Percentiles rank a stretch among this genome's conserved stretches.
phyloP scores from a whole-genome alignment of 2,888 invertebrate genomes.

The Caenorhabditis angaria region DNA sequence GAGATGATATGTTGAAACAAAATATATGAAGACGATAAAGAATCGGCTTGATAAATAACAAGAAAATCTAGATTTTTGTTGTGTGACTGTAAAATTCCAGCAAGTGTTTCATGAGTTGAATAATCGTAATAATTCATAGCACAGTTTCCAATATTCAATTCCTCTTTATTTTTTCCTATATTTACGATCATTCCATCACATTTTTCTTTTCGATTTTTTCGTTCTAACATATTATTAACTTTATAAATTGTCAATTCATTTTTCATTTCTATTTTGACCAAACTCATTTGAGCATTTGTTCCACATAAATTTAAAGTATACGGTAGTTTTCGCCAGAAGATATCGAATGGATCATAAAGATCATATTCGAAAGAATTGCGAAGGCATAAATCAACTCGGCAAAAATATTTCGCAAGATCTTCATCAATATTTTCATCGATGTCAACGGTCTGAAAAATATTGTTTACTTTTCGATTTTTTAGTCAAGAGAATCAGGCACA shows the following conservation, averaged over 20 bases:
- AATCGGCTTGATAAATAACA: neutral
- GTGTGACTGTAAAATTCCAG: neutral
- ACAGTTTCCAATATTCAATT: neutral
- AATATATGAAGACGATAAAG: neutral
- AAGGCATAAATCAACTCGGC: neutral
- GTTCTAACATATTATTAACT: neutral
- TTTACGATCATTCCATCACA: neutral
- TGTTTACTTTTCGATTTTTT: no score
- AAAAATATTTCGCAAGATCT: neutral
- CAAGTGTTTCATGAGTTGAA: neutral
- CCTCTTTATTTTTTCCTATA: no score
- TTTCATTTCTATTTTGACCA: neutral
- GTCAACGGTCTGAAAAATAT: neutral
- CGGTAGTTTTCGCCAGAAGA: conserved; percentile 2
- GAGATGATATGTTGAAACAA: neutral
- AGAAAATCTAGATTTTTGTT: neutral
- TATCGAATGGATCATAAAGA: no score
- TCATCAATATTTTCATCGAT: neutral
- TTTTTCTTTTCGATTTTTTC: neutral
- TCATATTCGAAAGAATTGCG: neutral
- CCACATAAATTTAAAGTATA: neutral
- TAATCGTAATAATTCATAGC: neutral
- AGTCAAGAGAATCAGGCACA: no score
- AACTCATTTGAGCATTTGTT: neutral
- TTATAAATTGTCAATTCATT: neutral